Evolutionary conservation across 2,797 vertebrate species (phyloP).

Genomic region (Eidolon dupreanum): DNA sequence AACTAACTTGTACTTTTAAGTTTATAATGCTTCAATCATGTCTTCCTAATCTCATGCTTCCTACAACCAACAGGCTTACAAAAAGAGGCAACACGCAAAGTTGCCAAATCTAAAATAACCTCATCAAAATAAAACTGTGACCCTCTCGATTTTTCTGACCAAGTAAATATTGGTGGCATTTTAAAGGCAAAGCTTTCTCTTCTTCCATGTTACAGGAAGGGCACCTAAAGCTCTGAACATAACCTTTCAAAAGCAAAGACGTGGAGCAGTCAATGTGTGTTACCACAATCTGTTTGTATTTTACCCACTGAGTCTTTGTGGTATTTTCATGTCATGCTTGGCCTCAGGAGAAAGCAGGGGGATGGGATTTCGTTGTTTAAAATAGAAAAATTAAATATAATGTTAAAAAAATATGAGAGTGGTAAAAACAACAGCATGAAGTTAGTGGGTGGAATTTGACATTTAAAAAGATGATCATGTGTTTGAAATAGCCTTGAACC

Average conservation of each 20-base stretch:
- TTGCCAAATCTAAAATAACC: not conserved
- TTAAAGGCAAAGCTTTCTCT: not conserved
- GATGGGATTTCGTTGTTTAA: slow-evolving; percentile 72
- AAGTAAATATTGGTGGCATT: not conserved
- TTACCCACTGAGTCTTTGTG: slow-evolving; percentile 62
- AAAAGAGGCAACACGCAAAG: not conserved
- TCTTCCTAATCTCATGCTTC: not conserved
- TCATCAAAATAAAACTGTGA: not conserved
- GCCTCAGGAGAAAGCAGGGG: slow-evolving; percentile 59
- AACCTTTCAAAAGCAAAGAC: slow-evolving; percentile 29
- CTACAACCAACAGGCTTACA: not conserved
- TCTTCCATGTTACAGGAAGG: not conserved
- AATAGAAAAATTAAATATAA: slow-evolving; percentile 78
- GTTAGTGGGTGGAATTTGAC: slow-evolving; percentile 75
- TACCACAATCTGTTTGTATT: slow-evolving; percentile 27
- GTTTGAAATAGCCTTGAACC: slow-evolving; percentile 70
- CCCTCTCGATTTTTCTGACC: not conserved
- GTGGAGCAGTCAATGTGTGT: not conserved
- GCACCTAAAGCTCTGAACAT: not conserved
- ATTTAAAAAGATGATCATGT: slow-evolving; percentile 73
- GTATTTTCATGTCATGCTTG: slow-evolving; percentile 68
- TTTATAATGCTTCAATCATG: not conserved
- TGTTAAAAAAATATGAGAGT: slow-evolving; percentile 64
- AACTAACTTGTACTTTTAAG: slow-evolving; percentile 3
- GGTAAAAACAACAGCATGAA: slow-evolving; percentile 75